Conservation (phyloP, 2,113 vertebrate species). For the Saimiri boliviensis region DNA sequence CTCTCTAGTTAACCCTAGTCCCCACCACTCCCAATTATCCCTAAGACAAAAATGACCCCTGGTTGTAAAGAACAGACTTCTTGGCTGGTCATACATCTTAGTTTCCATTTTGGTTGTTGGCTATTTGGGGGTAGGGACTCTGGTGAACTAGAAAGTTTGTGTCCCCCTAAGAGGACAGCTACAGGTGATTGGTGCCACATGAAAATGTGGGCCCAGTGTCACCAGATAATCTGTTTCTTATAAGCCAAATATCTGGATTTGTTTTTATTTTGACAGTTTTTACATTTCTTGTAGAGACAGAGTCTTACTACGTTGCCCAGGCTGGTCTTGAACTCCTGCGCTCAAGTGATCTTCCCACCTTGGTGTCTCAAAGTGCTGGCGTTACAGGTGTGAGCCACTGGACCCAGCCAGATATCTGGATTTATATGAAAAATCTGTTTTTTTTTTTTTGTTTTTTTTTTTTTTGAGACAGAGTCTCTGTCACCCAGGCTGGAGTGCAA, state of each 20-base stretch:
- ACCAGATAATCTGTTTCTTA: not conserved
- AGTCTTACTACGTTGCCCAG: no score
- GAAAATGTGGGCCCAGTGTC: not conserved
- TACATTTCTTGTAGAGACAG: no score
- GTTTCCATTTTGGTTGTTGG: not conserved
- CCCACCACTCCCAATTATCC: not conserved
- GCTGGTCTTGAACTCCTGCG: no score
- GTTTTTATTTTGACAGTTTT: not conserved
- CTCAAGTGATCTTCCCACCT: no score
- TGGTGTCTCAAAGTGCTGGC: no score
- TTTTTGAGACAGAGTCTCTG: not conserved
- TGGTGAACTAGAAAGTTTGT: not conserved
- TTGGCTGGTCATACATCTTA: not conserved
- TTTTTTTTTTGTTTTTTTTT: slow-evolving; percentile 53
- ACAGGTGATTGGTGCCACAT: not conserved
- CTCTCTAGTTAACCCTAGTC: not conserved
- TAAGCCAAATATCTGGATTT: not conserved
- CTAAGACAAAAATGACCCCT: not conserved
- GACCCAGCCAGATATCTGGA: no score
- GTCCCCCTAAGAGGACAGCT: not conserved
- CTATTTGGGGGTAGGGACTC: not conserved
- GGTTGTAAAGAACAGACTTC: not conserved
- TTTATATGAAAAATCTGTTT: not conserved
- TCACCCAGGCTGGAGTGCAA: no score
- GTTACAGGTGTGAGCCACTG: no score